Evolutionary conservation across 2,888 invertebrate genomes (phyloP), one percentile per base, ranked within the genome.

Genomic region (Muscina levida): DNA sequence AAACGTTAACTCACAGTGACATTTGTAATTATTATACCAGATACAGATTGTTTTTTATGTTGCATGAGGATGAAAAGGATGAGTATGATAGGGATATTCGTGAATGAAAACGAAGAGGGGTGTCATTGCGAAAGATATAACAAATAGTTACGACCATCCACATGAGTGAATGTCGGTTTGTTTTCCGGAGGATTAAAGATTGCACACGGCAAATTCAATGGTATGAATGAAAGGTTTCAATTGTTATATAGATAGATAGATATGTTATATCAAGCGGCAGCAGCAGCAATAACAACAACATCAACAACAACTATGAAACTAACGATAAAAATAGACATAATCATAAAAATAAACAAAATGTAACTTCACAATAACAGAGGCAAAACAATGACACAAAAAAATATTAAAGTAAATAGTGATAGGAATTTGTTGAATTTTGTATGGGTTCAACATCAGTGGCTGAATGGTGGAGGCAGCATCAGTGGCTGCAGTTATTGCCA

Each of bases 21-120:
- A 85, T 85, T 85, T 84, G 83, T 84, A 84, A 85, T 85, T 85
- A 85, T 85, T 83, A 84, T 85, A 85, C 83, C 82, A 84, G 85
- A 79, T 62, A 42, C 62, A 62, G 62, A 62, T 62, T 62, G 62
- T 62, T 62, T 62, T 62, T 62, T 62, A 62, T 42, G 19, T 2
- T 15, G 57, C 13, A 42, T 13, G 42, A 13, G 62, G 19, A 22
- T 53, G 62, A 62, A 6, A 42, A 62, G n/a, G 62, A 37, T 59
- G 17, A 37, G n/a, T 19, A 42, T 19, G 42, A 42, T 62, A 22
- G 39, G 53, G 15, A 48, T 48, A 15, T 62, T 39, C 17, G 39
- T 59, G 59, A 37, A n/a, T n/a, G 59, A 37, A 2, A 13, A 37
- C 39, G 31, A 8, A 19, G 39, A 24, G 24, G 42, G 62, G 42